phyloP scores from a whole-genome alignment of 64 coral and sea anemone species.

The Montipora efflorescens region DNA sequence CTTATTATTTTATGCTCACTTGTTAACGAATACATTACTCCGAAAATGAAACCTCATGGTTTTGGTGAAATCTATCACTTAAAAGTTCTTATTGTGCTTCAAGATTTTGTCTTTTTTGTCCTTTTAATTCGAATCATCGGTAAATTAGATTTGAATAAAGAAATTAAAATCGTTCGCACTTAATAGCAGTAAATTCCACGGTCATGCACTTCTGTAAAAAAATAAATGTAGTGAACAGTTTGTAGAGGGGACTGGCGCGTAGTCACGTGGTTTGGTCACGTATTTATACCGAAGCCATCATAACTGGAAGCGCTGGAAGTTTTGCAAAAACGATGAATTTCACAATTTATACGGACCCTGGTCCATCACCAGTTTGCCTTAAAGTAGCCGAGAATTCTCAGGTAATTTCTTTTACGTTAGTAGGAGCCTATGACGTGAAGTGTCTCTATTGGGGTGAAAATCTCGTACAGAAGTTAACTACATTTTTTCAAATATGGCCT shows the following conservation, averaged over 20 bases:
- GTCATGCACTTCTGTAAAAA: no score
- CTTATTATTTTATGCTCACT: no score
- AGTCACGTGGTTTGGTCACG: not conserved
- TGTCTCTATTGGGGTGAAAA: not conserved
- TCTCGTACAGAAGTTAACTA: not conserved
- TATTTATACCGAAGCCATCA: not conserved
- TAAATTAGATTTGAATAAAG: no score
- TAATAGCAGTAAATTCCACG: no score
- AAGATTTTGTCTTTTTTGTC: no score
- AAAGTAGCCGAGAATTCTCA: constrained; percentile 17
- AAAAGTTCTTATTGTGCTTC: no score
- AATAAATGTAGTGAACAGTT: no score
- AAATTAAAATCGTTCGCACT: no score
- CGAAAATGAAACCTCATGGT: no score
- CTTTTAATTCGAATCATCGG: no score
- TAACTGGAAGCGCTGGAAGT: constrained; percentile 2
- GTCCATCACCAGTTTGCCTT: constrained; percentile 4
- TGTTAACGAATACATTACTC: no score
- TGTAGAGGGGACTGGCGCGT: not conserved
- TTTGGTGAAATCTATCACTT: no score
- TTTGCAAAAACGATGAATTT: constrained; percentile 12
- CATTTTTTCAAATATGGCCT: not conserved
- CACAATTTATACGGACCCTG: constrained; percentile 26
- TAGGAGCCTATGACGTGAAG: not conserved
- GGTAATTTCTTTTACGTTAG: not conserved